A percentile compares a stretch with the other conserved stretches of the same genome.
These are phyloP conservation scores for Drosophila borealis DNA, from an alignment of 2,888 invertebrate species.

Conservation along the genomic window DNA sequence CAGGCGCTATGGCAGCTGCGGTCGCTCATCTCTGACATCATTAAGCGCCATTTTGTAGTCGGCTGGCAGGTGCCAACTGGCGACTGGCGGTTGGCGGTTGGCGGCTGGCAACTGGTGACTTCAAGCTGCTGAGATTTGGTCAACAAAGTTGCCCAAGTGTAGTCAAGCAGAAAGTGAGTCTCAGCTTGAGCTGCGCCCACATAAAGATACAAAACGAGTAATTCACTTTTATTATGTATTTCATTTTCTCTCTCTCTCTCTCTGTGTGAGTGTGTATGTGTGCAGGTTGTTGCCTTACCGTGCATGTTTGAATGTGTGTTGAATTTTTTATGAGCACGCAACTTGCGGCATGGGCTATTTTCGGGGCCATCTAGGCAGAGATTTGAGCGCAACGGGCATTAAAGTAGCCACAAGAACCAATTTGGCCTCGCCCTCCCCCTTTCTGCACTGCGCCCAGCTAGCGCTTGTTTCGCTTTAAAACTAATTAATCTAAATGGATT, in stretches of 20 bases:
- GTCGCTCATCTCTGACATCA: constrained; percentile 80
- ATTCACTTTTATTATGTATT: constrained; percentile 62
- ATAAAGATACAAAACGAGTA: constrained; percentile 49
- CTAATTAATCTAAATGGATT: constrained; percentile 80
- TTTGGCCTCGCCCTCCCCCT: constrained; percentile 8
- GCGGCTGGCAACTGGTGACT: constrained; percentile 32
- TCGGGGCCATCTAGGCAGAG: constrained; percentile 35
- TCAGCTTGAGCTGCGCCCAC: constrained; percentile 34
- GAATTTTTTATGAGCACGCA: constrained; percentile 50
- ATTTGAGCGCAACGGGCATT: constrained; percentile 38
- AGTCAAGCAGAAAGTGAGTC: constrained; percentile 80
- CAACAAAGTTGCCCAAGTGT: constrained; percentile 67
- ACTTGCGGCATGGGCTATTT: constrained; percentile 24
- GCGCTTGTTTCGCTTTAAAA: constrained; percentile 69
- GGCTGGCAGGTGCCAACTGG: constrained; percentile 45
- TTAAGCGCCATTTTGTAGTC: constrained; percentile 72
- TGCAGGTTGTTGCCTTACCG: constrained; percentile 7
- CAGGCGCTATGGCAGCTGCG: constrained; percentile 45
- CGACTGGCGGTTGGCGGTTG: constrained; percentile 22
- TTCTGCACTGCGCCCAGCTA: neutral
- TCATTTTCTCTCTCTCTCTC: constrained; percentile 24
- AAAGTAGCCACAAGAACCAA: constrained; percentile 41
- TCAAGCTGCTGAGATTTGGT: constrained; percentile 48
- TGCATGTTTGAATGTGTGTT: constrained; percentile 15
- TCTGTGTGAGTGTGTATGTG: neutral